Evolutionary conservation across 1,140 invertebrate species (phyloP).

Genomic region (Calephelis nemesis): DNA sequence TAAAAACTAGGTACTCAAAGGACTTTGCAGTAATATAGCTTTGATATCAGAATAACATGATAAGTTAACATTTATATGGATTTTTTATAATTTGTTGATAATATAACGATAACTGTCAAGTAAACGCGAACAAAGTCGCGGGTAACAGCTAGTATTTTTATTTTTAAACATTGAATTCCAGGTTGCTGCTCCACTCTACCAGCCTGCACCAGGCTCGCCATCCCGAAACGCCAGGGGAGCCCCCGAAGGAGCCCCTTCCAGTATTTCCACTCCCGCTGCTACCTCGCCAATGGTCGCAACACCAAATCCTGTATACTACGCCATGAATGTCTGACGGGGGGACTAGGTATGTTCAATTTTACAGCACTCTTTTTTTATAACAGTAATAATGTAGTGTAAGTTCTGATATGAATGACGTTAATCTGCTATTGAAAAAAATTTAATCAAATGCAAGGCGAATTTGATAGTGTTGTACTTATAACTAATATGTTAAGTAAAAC

Average conservation of each 20-base stretch:
- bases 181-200: constrained; percentile 71
- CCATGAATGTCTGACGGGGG: constrained; percentile 81
- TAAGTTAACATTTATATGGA: too few species aligned
- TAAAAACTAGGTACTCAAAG: too few species aligned
- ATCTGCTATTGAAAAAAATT: too few species aligned
- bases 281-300: constrained; percentile 64
- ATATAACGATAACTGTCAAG: too few species aligned
- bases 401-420: background rate
- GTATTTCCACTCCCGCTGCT: constrained; percentile 45
- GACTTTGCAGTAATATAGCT: too few species aligned
- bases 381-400: background rate
- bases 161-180: constrained; percentile 28
- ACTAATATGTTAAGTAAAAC: too few species aligned
- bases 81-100: too few species aligned
- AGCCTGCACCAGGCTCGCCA: constrained; percentile 69
- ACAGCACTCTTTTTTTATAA: background rate
- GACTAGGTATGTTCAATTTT: constrained; percentile 64
- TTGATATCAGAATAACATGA: too few species aligned
- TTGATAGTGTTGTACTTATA: too few species aligned
- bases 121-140: too few species aligned
- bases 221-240: constrained; percentile 54
- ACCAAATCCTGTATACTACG: constrained; percentile 80
- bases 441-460: too few species aligned
- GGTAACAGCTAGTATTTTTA: too few species aligned
- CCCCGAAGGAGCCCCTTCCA: constrained; percentile 61